phyloP scores from a whole-genome alignment of 1,140 invertebrate genomes.

The Platyscapa corneri region DNA sequence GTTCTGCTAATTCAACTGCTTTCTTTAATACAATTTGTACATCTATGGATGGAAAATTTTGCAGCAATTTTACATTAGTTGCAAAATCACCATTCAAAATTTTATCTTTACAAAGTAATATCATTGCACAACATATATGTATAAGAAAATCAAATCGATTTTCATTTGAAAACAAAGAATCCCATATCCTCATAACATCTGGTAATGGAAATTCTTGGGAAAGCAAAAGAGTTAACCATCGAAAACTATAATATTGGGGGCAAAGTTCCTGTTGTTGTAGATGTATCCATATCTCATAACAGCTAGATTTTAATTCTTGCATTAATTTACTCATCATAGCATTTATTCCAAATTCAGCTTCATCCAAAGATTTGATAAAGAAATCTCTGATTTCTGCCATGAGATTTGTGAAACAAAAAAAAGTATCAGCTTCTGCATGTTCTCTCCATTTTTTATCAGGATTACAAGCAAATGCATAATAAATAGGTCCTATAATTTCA shows the following conservation, averaged over 20 bases:
- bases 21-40: conserved; percentile 81
- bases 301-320: conserved; percentile 83
- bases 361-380: conserved; percentile 96
- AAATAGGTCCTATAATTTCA: conserved; percentile 98
- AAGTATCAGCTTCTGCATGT: conserved; percentile 96
- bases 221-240: conserved; percentile 96
- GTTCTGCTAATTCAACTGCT: conserved; percentile 75
- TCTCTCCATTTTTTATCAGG: conserved; percentile 87
- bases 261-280: conserved; percentile 88
- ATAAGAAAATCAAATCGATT: conserved; percentile 93
- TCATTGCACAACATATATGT: conserved; percentile 96
- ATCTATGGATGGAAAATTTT: conserved; percentile 86
- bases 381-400: conserved; percentile 98
- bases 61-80: conserved; percentile 89
- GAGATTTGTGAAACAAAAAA: conserved; percentile 97
- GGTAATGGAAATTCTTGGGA: conserved; percentile 98
- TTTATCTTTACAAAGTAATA: conserved; percentile 89
- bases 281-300: conserved; percentile 84
- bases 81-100: conserved; percentile 92
- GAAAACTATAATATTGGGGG: conserved; percentile 82
- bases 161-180: conserved; percentile 93
- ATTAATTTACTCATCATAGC: conserved; percentile 88
- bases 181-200: conserved; percentile 97
- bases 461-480: conserved; percentile 96
- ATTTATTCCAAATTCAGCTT: conserved; percentile 91